Evolutionary conservation across 2,888 invertebrate genomes (phyloP).

Genomic region (Scaeva pyrastri): DNA sequence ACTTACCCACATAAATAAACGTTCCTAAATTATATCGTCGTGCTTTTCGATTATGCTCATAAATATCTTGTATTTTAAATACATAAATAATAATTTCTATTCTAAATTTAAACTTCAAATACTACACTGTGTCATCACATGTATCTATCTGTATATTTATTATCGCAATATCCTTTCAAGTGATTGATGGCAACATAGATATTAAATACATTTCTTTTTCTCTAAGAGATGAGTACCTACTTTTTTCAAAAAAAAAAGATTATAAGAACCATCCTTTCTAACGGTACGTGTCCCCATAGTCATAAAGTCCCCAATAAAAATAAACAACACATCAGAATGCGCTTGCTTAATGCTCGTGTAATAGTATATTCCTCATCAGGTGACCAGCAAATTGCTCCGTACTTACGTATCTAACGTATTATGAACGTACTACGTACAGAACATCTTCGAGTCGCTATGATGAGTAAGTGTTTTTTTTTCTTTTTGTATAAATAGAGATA

Average conservation of each 20-base stretch:
- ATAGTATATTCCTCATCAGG: conserved; percentile 62
- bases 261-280: not conserved
- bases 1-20: not conserved
- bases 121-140: conserved; percentile 37
- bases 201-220: conserved; percentile 41
- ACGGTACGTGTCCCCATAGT: not conserved
- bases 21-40: not conserved
- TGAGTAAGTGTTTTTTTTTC: conserved; percentile 61
- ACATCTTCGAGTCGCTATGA: conserved; percentile 48
- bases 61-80: conserved; percentile 13
- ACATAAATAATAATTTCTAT: conserved; percentile 16
- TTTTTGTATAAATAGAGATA: conserved; percentile 60
- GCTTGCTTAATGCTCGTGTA: conserved; percentile 38
- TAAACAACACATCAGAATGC: conserved; percentile 25
- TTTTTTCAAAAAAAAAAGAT: conserved; percentile 10
- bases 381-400: conserved; percentile 52
- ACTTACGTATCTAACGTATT: conserved; percentile 9
- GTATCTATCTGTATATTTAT: not conserved
- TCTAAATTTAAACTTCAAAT: conserved; percentile 53
- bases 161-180: conserved; percentile 61
- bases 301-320: conserved; percentile 20
- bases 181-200: conserved; percentile 51
- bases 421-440: conserved; percentile 19
- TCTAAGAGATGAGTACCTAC: conserved; percentile 6
- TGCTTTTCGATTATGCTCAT: not conserved